These are phyloP conservation scores for Drosophila sturtevanti DNA, from an alignment of 1,140 invertebrate species.

Conservation along the genomic window DNA sequence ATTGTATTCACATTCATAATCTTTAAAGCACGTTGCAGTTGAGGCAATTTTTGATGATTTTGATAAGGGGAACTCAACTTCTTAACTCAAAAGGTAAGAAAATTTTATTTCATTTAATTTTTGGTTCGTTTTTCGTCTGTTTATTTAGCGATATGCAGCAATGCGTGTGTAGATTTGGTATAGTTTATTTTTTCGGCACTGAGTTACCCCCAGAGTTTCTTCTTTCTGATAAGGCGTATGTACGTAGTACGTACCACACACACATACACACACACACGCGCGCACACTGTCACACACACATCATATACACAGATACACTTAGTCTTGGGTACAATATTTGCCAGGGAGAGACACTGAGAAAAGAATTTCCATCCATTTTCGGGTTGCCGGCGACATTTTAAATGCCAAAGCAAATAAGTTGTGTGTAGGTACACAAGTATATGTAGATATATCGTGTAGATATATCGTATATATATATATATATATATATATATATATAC, in stretches of 20 bases:
- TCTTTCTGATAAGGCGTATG: constrained; percentile 1
- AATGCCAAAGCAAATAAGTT: constrained; percentile 20
- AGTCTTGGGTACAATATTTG: not conserved
- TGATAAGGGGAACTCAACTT: not conserved
- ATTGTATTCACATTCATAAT: not conserved
- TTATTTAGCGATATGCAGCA: constrained; percentile 4
- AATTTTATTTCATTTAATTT: constrained; percentile 3
- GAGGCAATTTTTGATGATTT: constrained; percentile 2
- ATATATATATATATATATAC: constrained; percentile 27
- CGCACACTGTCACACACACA: not conserved
- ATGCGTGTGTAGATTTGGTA: not conserved
- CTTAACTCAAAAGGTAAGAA: not conserved
- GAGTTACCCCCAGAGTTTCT: constrained; percentile 1
- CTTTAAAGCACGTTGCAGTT: constrained; percentile 2
- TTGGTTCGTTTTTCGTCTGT: constrained; percentile 8
- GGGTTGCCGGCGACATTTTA: constrained; percentile 13
- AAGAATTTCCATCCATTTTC: constrained; percentile 19
- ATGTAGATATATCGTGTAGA: not conserved
- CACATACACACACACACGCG: not conserved
- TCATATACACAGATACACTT: not conserved
- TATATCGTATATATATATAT: constrained; percentile 18
- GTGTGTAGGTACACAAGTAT: constrained; percentile 10
- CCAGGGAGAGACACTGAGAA: not conserved
- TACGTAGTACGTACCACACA: too few relatives aligned
- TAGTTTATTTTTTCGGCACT: not conserved